A percentile compares a stretch with the other conserved stretches of the same genome.
Evolutionary conservation across 2,113 vertebrate species (phyloP).

Genomic region (Silurus asotus): DNA sequence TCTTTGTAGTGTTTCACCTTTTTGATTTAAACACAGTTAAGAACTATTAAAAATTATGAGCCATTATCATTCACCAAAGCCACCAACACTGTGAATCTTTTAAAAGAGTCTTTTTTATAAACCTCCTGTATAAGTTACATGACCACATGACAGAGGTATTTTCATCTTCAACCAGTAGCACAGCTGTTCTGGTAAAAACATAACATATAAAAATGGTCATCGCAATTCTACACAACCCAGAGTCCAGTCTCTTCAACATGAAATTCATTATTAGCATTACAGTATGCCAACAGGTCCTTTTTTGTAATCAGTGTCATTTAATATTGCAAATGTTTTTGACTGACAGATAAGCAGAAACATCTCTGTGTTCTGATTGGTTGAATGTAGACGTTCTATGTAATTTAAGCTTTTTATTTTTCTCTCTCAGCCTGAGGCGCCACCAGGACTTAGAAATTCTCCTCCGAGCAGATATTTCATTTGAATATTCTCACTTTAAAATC

Average conservation of each 20-base stretch:
- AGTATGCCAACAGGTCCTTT: neutral
- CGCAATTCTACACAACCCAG: neutral
- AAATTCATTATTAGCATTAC: neutral
- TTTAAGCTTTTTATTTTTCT: neutral
- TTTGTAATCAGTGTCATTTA: neutral
- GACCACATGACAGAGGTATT: neutral
- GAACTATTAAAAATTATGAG: neutral
- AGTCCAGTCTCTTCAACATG: neutral
- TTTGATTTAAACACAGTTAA: neutral
- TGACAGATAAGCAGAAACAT: neutral
- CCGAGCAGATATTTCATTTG: conserved; percentile 3
- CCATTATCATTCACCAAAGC: neutral
- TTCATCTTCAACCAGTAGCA: neutral
- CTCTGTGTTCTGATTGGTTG: neutral
- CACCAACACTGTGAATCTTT: neutral
- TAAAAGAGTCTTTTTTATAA: neutral
- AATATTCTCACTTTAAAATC: conserved; percentile 20
- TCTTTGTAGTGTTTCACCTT: neutral
- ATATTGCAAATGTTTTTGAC: neutral
- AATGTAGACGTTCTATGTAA: neutral
- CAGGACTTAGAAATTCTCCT: neutral
- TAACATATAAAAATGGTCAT: neutral
- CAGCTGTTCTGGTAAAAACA: neutral
- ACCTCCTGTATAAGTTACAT: neutral
- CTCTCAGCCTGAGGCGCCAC: neutral